These are phyloP conservation scores for Acronicta aceris DNA, from an alignment of 2,888 invertebrate genomes.

Conservation along the genomic window DNA sequence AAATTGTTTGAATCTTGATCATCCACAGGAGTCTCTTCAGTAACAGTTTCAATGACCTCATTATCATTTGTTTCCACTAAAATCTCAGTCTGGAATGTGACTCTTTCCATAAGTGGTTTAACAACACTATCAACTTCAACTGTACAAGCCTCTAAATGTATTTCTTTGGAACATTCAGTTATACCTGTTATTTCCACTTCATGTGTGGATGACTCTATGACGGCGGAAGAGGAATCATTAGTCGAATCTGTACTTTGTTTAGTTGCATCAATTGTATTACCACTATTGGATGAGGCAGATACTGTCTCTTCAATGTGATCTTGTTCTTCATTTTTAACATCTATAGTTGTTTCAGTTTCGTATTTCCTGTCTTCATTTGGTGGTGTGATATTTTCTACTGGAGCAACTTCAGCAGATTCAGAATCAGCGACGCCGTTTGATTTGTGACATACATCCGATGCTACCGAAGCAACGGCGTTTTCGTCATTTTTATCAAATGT, in stretches of 20 bases:
- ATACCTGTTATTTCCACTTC: conserved; percentile 14
- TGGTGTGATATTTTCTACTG: conserved; percentile 41
- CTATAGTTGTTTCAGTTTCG: conserved; percentile 26
- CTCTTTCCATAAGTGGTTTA: conserved; percentile 61
- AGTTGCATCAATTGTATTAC: conserved; percentile 21
- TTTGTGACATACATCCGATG: conserved; percentile 74
- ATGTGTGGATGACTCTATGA: conserved; percentile 42
- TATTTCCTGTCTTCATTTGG: conserved; percentile 35
- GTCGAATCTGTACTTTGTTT: conserved; percentile 12
- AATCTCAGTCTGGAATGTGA: conserved; percentile 82
- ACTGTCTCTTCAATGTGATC: conserved; percentile 29
- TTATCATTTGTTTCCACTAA: conserved; percentile 77
- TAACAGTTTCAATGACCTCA: conserved; percentile 62
- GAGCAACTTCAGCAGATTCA: conserved; percentile 50
- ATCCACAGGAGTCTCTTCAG: conserved; percentile 53
- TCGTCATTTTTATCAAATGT: conserved; percentile 57
- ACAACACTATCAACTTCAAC: conserved; percentile 58
- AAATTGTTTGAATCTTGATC: conserved; percentile 69
- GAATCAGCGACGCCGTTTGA: conserved; percentile 78
- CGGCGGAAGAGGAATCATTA: conserved; percentile 8
- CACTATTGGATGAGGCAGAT: conserved; percentile 21
- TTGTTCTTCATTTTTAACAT: conserved; percentile 21
- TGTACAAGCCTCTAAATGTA: conserved; percentile 37
- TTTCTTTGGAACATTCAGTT: conserved; percentile 18
- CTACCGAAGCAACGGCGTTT: conserved; percentile 56